phyloP scores from a whole-genome alignment of 2,113 vertebrate genomes.

The Choloepus hoffmanni region DNA sequence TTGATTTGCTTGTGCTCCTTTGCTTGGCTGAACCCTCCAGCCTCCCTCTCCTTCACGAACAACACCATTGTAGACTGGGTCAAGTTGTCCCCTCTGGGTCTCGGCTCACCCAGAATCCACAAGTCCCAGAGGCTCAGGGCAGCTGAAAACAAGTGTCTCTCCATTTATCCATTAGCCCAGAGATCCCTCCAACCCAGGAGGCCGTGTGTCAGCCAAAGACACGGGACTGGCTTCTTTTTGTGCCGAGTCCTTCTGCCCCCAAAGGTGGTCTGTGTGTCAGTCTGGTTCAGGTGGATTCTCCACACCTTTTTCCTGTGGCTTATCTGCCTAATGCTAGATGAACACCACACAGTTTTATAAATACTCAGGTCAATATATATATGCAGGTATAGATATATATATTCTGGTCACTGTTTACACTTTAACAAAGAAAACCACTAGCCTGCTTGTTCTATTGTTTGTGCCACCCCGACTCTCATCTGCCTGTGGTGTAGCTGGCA shows the following conservation, averaged over 20 bases:
- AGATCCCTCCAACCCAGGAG: slow-evolving; percentile 81
- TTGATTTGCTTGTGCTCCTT: not conserved
- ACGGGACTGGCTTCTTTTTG: slow-evolving; percentile 55
- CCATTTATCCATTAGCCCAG: slow-evolving; percentile 80
- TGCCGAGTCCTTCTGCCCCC: slow-evolving; percentile 71
- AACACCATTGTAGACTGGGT: slow-evolving; percentile 75
- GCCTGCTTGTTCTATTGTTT: slow-evolving; percentile 82
- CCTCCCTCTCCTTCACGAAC: slow-evolving; percentile 73
- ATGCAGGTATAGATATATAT: slow-evolving; percentile 85
- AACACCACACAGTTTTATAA: slow-evolving; percentile 88
- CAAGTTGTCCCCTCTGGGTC: slow-evolving; percentile 57
- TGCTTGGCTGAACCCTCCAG: slow-evolving; percentile 59
- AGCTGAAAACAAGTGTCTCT: slow-evolving; percentile 83
- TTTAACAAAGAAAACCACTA: slow-evolving; percentile 85
- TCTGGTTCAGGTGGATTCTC: slow-evolving; percentile 63
- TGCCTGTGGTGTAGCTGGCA: slow-evolving; percentile 82
- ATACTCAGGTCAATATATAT: slow-evolving; percentile 89
- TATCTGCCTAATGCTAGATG: slow-evolving; percentile 85
- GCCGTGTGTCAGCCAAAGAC: slow-evolving; percentile 30
- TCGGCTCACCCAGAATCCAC: slow-evolving; percentile 82
- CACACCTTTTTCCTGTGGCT: slow-evolving; percentile 78
- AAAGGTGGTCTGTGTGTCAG: slow-evolving; percentile 49
- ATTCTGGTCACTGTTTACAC: slow-evolving; percentile 85
- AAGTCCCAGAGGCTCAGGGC: slow-evolving; percentile 82
- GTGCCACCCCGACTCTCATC: slow-evolving; percentile 83